Evolutionary conservation across 2,888 invertebrate species (phyloP), one percentile per base, ranked within the genome.

Genomic region (Acheta domesticus): DNA sequence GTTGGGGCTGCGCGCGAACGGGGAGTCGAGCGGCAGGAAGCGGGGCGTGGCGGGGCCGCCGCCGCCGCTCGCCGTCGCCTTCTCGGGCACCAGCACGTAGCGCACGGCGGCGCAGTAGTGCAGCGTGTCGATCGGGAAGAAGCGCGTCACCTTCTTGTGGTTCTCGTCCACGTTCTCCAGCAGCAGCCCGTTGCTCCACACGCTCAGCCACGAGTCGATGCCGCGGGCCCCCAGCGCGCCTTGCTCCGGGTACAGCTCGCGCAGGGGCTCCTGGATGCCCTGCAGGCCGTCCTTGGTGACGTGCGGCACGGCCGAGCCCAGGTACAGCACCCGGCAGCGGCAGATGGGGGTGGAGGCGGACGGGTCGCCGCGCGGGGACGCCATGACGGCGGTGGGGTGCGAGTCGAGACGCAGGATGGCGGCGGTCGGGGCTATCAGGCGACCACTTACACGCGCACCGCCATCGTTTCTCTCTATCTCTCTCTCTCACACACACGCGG

Each of bases 271-370:
- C 89, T 99, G 99, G 83, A 98, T 96, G 80, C 97, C 97, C 86
- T 98, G 96, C 77, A 99, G 90, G 78, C 99, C 99, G 86, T 99
- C 98, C 87, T 99, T 98, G 86, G 97, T 97, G 86, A 97, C 96
- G 85, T 98, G 96, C 49, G 99, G 97, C 84, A 98, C 98, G 48
- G 97, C 94, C 84, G 96, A 96, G 84, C 99, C 99, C 84, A 99
- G 90, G 88, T 99, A 99, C 81, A 98, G 91, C 79, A 99, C 98
- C 82, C 97, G 93, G 88, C 98, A 99, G 84, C 97, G 93, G 89
- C 98, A 97, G 85, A 97, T 97, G 86, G 97, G 98, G 85, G 96
- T 97, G 85, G 96, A 94, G 86, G 94, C 85, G 49, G 84, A 83
- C 62, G 84, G 93, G 80, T 90, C 89, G 82, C 83, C 93, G 81